Percentiles rank a stretch among this genome's conserved stretches.
These are phyloP conservation scores for Helleia helle DNA, from an alignment of 2,888 invertebrate genomes.

Conservation along the genomic window DNA sequence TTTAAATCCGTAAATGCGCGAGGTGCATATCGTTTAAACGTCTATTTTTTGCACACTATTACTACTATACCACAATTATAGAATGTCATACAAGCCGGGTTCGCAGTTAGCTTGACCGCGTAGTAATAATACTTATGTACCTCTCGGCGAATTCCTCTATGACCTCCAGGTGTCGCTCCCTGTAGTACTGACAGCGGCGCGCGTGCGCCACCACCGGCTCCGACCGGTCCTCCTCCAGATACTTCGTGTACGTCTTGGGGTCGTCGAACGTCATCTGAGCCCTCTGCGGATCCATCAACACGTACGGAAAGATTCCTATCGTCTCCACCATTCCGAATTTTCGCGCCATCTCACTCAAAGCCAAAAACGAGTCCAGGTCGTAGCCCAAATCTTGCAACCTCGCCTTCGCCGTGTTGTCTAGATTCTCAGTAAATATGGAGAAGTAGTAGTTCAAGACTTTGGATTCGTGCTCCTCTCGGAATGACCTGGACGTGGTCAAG, in stretches of 20 bases:
- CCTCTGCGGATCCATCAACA: slow-evolving; percentile 28
- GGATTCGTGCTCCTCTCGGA: slow-evolving; percentile 35
- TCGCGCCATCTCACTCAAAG: slow-evolving; percentile 22
- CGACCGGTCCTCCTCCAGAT: slow-evolving; percentile 24
- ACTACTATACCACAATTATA: no score
- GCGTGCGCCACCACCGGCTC: slow-evolving; percentile 29
- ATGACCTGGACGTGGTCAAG: slow-evolving; percentile 36
- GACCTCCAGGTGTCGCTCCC: slow-evolving; percentile 32
- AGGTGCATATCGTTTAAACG: no score
- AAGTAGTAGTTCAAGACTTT: slow-evolving; percentile 37
- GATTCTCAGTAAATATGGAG: slow-evolving; percentile 28
- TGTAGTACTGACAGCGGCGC: slow-evolving; percentile 24
- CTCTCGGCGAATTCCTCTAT: slow-evolving; percentile 43
- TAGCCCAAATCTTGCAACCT: slow-evolving; percentile 28
- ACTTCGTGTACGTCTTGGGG: slow-evolving; percentile 23
- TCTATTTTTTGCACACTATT: no score
- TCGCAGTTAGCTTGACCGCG: no score
- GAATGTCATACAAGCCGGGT: no score
- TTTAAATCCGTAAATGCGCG: no score
- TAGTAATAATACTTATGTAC: no score
- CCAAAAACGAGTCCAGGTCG: slow-evolving; percentile 16
- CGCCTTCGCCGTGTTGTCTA: slow-evolving; percentile 29
- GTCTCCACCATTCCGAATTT: slow-evolving; percentile 21
- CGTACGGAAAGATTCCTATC: slow-evolving; percentile 28
- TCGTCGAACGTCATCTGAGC: slow-evolving; percentile 28